Conservation (phyloP, 2,888 invertebrate genomes). For the Chymomyza amoena region DNA sequence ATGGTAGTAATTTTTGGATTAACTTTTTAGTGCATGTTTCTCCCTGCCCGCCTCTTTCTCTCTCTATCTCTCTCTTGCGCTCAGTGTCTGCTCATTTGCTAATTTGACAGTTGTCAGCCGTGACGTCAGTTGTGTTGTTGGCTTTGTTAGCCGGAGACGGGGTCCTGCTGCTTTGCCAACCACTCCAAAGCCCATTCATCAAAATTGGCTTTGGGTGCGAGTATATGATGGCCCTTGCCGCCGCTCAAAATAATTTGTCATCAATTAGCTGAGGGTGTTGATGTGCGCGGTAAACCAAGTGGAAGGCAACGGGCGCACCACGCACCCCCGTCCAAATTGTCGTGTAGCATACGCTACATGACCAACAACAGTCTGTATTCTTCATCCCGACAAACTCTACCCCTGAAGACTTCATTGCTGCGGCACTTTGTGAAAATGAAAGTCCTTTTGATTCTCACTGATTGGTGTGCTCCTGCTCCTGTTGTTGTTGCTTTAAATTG, state of each 20-base stretch:
- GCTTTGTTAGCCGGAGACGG: conserved; percentile 19
- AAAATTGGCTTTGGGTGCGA: conserved; percentile 71
- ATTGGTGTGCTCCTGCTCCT: conserved; percentile 1
- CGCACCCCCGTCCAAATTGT: conserved; percentile 51
- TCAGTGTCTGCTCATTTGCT: conserved; percentile 34
- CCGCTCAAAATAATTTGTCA: conserved; percentile 70
- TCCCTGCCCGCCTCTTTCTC: not conserved
- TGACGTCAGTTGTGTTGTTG: conserved; percentile 45
- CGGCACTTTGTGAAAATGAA: conserved; percentile 18
- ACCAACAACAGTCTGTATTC: conserved; percentile 20
- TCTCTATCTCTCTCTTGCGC: not conserved
- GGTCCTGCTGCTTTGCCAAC: not conserved
- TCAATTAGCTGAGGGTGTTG: conserved; percentile 74
- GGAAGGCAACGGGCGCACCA: conserved; percentile 40
- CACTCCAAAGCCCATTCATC: conserved; percentile 48
- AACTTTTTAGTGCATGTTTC: conserved; percentile 19
- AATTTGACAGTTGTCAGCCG: conserved; percentile 72
- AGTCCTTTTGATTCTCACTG: conserved; percentile 7
- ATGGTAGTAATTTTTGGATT: not conserved
- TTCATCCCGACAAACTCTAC: conserved; percentile 12
- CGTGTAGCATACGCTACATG: conserved; percentile 58
- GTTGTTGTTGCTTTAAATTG: conserved; percentile 46
- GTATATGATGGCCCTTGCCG: conserved; percentile 12
- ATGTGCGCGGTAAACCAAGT: conserved; percentile 72
- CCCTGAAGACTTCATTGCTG: conserved; percentile 3